Evolutionary conservation across 53 echinoderm and acorn worm species (phyloP), one percentile per base, ranked within the genome.

Genomic region (Patiria pectinifera): DNA sequence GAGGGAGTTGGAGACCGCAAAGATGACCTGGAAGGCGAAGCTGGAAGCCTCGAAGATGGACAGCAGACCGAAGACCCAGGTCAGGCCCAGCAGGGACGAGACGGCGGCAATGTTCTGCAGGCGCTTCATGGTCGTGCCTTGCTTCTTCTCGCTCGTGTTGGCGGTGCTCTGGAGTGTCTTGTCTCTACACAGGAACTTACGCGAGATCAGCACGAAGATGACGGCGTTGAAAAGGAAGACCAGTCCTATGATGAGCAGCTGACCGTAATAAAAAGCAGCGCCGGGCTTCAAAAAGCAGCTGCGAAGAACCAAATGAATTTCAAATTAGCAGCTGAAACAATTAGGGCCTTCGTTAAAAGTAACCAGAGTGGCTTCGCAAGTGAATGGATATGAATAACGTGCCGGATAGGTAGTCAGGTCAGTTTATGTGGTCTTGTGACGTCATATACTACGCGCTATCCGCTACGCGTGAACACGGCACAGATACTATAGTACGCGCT

Each of bases 31-130:
- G 82, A 96, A 96, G 61, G 92, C 26, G 18, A 94, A 79, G 60
- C 53, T 86, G 13, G 82, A 83, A 2, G 95, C 82, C 10, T 92
- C 93, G 2, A 93, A 85, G 74, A 96, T 87, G 21, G 96, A 87
- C 3, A 96, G 87, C 48, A 96, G 91, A 6, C 96, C 97, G 82
- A 96, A 97, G 14, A 88, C 60, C 97, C 97, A 97, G 4, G 97
- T 94, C 45, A 97, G 79, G 12, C 97, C 97, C 3, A 97, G 94
- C 3, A 97, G 85, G 6, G 85, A 85, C 7, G 93, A 92, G 74
- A 97, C 95, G 80, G 95, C 71, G 2, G 92, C 45, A 59, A 76
- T 62, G 63, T 92, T 86, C 79, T 88, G 89, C 10, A 92, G 48
- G 48, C 85, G 92, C 7, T 82, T 85, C 21, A 22, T 21, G 45